These are phyloP conservation scores for Porites evermanni DNA, from an alignment of 92 coral and sea anemone species.

Conservation along the genomic window DNA sequence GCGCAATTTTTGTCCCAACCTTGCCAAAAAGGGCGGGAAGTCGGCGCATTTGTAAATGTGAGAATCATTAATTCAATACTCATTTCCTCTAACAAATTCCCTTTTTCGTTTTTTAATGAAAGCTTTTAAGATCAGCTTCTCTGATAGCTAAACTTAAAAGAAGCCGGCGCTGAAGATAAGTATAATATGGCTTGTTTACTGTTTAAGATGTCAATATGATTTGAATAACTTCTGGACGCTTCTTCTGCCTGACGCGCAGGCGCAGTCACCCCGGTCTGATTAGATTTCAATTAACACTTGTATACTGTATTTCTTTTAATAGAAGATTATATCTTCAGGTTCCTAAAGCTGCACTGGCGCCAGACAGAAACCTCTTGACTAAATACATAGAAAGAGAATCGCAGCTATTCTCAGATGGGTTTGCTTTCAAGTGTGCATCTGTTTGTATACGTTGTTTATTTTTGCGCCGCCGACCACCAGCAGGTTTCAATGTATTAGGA, in stretches of 20 bases:
- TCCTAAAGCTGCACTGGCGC: too few species aligned
- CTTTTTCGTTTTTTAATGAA: conserved; percentile 5
- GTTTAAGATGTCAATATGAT: not conserved
- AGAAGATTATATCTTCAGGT: too few species aligned
- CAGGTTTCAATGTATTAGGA: not conserved
- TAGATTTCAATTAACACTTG: too few species aligned
- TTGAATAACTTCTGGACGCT: too few species aligned
- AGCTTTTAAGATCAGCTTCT: not conserved
- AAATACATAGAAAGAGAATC: not conserved
- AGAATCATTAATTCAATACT: not conserved
- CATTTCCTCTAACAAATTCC: conserved; percentile 6
- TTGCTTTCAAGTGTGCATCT: not conserved
- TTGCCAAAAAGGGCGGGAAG: conserved; percentile 12
- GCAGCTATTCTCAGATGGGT: not conserved
- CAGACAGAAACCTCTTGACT: not conserved
- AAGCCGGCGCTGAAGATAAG: conserved; percentile 4
- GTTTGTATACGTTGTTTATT: not conserved
- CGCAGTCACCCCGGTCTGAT: too few species aligned
- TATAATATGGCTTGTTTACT: not conserved
- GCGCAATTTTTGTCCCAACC: not conserved
- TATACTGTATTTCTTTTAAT: too few species aligned
- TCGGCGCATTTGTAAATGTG: conserved; percentile 35
- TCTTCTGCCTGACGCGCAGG: too few species aligned
- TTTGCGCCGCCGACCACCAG: not conserved
- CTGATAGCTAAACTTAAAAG: conserved; percentile 13